These are phyloP conservation scores for Megalopta genalis DNA, from an alignment of 1,140 invertebrate species.

Conservation along the genomic window DNA sequence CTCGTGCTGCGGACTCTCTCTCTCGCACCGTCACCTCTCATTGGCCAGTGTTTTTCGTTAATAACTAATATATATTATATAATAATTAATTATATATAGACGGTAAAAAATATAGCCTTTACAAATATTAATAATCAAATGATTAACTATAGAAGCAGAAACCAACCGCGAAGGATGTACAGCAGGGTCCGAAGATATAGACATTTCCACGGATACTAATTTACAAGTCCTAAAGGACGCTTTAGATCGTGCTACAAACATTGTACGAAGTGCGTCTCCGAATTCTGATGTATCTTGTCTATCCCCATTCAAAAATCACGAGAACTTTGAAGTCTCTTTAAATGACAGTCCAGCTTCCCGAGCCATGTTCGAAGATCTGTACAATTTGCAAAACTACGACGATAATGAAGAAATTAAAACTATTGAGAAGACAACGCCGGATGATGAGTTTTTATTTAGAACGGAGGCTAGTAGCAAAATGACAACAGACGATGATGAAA, in stretches of 20 bases:
- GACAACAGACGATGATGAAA: background rate
- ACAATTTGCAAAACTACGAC: constrained; percentile 38
- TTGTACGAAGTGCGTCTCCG: constrained; percentile 54
- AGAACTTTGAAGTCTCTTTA: constrained; percentile 17
- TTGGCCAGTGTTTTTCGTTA: too few relatives aligned
- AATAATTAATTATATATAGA: too few relatives aligned
- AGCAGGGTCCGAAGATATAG: background rate
- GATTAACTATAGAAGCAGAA: constrained; percentile 14
- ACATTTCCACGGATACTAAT: background rate
- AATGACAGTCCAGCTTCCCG: constrained; percentile 29
- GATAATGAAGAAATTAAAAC: constrained; percentile 51
- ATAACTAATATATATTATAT: too few relatives aligned
- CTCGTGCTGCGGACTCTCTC: too few relatives aligned
- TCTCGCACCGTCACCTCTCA: too few relatives aligned
- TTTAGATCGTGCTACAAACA: constrained; percentile 68
- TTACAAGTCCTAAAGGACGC: constrained; percentile 64
- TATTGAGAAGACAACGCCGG: constrained; percentile 48
- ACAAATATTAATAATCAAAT: constrained; percentile 5
- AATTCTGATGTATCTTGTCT: background rate
- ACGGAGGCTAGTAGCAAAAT: background rate
- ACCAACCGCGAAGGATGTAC: background rate
- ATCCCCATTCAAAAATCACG: constrained; percentile 29
- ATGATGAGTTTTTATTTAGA: background rate
- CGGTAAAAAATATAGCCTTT: background rate
- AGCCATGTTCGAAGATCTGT: constrained; percentile 58